A percentile compares a stretch with the other conserved stretches of the same genome.
Conservation (phyloP, 2,113 vertebrate species). For the Rhagologus leucostigma region DNA sequence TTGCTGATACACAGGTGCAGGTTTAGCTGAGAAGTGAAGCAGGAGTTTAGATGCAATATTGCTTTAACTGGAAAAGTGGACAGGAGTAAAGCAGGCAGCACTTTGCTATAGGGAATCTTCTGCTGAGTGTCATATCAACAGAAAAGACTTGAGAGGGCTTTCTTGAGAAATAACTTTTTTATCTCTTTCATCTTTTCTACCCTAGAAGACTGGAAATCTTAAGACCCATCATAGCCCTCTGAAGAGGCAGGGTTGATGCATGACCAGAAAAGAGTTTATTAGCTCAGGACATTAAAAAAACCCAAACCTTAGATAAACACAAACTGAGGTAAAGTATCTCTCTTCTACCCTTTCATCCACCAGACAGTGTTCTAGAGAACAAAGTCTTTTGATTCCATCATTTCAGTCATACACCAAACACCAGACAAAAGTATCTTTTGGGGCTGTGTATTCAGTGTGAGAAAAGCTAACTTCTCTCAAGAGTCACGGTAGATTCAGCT, state of each 20-base stretch:
- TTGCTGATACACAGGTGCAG: background rate
- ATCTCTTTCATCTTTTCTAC: background rate
- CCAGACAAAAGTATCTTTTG: background rate
- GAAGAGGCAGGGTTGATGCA: background rate
- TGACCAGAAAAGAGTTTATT: background rate
- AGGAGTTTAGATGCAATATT: background rate
- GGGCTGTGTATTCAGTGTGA: background rate
- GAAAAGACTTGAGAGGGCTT: background rate
- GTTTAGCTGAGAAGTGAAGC: background rate
- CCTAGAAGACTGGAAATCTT: background rate
- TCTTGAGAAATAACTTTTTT: background rate
- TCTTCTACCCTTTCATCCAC: background rate
- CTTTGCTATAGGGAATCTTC: background rate
- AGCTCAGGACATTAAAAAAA: background rate
- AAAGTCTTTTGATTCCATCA: background rate
- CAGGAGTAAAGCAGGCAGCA: background rate
- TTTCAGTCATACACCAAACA: background rate
- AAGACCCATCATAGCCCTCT: background rate
- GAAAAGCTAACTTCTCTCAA: background rate
- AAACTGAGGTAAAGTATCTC: background rate
- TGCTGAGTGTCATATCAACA: background rate
- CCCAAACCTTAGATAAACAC: background rate
- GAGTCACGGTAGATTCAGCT: background rate
- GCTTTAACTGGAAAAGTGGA: background rate
- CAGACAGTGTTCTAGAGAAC: background rate